phyloP scores from a whole-genome alignment of 1,140 invertebrate species.

The Daktulosphaira vitifoliae region DNA sequence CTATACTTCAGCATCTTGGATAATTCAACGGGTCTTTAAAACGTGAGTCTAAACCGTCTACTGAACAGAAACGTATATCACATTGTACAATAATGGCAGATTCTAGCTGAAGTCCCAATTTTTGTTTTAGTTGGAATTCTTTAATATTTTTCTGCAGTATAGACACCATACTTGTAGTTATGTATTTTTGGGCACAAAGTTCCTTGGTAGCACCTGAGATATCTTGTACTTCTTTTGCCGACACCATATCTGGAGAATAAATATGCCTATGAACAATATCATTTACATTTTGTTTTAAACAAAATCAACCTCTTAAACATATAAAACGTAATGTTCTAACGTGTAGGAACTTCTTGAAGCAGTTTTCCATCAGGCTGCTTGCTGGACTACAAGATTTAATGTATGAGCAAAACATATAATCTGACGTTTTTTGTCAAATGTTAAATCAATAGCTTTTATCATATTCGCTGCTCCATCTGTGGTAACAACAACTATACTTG shows the following conservation, averaged over 20 bases:
- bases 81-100: constrained; percentile 6
- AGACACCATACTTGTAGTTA: constrained; percentile 17
- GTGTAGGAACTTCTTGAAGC: constrained; percentile 39
- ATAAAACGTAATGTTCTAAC: constrained; percentile 42
- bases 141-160: constrained; percentile 12
- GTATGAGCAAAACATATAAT: constrained; percentile 45
- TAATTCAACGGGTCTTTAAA: constrained; percentile 38
- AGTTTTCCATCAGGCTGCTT: constrained; percentile 37
- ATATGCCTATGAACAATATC: constrained; percentile 26
- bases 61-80: constrained; percentile 17
- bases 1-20: constrained; percentile 7
- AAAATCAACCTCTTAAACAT: constrained; percentile 41
- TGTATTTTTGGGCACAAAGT: constrained; percentile 23
- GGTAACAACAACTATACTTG: constrained; percentile 44
- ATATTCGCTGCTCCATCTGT: constrained; percentile 45
- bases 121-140: constrained; percentile 8
- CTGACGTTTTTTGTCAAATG: constrained; percentile 42
- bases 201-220: constrained; percentile 23
- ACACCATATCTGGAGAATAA: constrained; percentile 27
- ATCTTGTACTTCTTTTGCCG: constrained; percentile 18
- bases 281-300: constrained; percentile 33
- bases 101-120: constrained; percentile 9
- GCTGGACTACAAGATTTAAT: constrained; percentile 42
- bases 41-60: constrained; percentile 42
- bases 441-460: constrained; percentile 40